phyloP scores from a whole-genome alignment of 2,797 vertebrate genomes.

The Leucoraja ocellata region DNA sequence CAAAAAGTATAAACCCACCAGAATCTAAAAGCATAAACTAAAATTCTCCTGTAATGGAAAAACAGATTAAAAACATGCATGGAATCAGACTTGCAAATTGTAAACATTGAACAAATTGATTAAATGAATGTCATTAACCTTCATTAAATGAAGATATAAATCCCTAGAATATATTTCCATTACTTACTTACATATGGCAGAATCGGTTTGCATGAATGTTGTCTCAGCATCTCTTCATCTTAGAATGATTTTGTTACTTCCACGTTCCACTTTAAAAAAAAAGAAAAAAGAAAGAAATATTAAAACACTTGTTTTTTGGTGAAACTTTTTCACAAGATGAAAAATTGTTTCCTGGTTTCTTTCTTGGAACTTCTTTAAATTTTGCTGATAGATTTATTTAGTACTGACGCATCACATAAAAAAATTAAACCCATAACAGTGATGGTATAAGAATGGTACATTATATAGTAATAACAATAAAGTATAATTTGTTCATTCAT shows the following conservation, averaged over 20 bases:
- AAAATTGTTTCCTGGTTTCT: background rate
- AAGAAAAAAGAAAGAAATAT: background rate
- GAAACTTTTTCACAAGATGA: background rate
- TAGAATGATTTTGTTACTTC: background rate
- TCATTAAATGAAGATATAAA: background rate
- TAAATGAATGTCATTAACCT: background rate
- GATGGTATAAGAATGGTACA: background rate
- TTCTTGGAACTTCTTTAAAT: background rate
- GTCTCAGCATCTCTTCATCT: slow-evolving; percentile 9
- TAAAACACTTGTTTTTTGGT: background rate
- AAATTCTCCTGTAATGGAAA: background rate
- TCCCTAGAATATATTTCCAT: background rate
- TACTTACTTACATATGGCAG: background rate
- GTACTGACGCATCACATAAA: background rate
- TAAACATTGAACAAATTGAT: background rate
- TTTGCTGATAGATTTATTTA: too few relatives aligned
- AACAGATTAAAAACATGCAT: background rate
- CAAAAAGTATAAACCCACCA: background rate
- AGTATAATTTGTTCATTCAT: too few relatives aligned
- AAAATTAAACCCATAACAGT: background rate
- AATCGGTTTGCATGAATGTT: background rate
- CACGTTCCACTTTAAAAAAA: background rate
- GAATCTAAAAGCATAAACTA: background rate
- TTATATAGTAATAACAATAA: background rate
- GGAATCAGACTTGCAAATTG: background rate